Conservation (phyloP, 2,888 invertebrate species). For the Nowickia ferox region DNA sequence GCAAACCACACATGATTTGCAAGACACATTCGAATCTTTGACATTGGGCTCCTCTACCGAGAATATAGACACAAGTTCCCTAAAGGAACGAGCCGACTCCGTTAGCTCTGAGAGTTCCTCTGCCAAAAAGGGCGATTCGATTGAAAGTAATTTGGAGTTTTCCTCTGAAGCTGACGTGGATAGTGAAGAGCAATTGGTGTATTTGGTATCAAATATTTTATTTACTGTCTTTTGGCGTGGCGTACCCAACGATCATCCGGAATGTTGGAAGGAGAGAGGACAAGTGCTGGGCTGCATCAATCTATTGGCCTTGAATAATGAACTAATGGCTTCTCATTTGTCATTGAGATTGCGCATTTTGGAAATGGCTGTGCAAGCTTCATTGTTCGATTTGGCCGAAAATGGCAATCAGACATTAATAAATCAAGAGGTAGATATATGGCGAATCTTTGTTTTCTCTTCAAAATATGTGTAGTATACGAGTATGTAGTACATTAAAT, state of each 20-base stretch:
- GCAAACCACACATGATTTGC: constrained; percentile 83
- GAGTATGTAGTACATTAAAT: too few species aligned
- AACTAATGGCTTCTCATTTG: constrained; percentile 84
- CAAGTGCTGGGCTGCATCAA: constrained; percentile 86
- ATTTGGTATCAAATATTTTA: constrained; percentile 85
- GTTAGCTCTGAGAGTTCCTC: constrained; percentile 81
- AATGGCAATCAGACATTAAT: constrained; percentile 82
- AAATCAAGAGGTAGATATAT: constrained; percentile 82
- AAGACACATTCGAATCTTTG: constrained; percentile 82
- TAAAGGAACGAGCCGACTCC: constrained; percentile 78
- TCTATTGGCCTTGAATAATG: constrained; percentile 85
- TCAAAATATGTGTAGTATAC: background rate
- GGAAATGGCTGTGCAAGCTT: constrained; percentile 86
- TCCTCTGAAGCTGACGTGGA: constrained; percentile 82
- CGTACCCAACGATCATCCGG: constrained; percentile 84
- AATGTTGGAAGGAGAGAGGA: constrained; percentile 86
- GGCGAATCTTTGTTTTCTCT: background rate
- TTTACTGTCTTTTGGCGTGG: constrained; percentile 86
- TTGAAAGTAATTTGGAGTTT: constrained; percentile 80
- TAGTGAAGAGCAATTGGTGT: constrained; percentile 85
- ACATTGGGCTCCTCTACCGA: constrained; percentile 79
- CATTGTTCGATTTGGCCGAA: constrained; percentile 85
- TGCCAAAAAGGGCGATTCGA: constrained; percentile 78
- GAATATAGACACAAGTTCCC: constrained; percentile 69
- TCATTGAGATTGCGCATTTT: constrained; percentile 85